Conservation (phyloP, 2,113 vertebrate genomes). For the Noturus placidus region DNA sequence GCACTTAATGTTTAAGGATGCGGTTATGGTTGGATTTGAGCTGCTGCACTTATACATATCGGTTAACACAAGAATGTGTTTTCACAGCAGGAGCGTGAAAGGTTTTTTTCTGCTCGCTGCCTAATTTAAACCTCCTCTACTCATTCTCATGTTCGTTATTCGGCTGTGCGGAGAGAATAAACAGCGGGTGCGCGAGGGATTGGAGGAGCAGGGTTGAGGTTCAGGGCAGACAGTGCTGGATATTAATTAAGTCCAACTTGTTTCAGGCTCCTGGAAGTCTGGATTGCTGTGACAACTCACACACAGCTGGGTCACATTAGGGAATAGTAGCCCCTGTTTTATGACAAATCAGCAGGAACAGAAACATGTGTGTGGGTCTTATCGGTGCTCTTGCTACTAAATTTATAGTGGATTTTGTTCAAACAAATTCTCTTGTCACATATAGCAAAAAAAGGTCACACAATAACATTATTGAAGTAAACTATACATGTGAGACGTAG, state of each 20-base stretch:
- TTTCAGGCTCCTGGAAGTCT: constrained; percentile 55
- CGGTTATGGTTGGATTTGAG: not conserved
- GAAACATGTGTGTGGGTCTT: constrained; percentile 25
- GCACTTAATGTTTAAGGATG: not conserved
- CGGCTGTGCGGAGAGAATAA: constrained; percentile 25
- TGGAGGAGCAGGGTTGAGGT: constrained; percentile 32
- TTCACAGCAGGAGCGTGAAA: constrained; percentile 38
- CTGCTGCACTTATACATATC: not conserved
- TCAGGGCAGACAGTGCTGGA: constrained; percentile 46
- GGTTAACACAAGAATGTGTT: constrained; percentile 23
- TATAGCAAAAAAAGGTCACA: constrained; percentile 16
- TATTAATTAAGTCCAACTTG: constrained; percentile 59
- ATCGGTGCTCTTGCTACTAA: constrained; percentile 23
- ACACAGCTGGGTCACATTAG: constrained; percentile 56
- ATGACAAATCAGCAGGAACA: constrained; percentile 43
- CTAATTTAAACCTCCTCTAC: constrained; percentile 28
- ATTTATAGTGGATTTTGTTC: constrained; percentile 31
- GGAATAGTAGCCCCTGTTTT: constrained; percentile 40
- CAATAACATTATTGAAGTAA: constrained; percentile 1
- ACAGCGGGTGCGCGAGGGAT: constrained; percentile 30
- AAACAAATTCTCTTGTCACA: constrained; percentile 17
- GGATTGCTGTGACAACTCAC: constrained; percentile 59
- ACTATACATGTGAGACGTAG: not conserved
- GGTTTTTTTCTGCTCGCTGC: constrained; percentile 1
- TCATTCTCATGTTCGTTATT: constrained; percentile 42